Percentiles rank a stretch among this genome's conserved stretches.
phyloP scores from a whole-genome alignment of 2,888 invertebrate species.

The Omphaloscelis lunosa region DNA sequence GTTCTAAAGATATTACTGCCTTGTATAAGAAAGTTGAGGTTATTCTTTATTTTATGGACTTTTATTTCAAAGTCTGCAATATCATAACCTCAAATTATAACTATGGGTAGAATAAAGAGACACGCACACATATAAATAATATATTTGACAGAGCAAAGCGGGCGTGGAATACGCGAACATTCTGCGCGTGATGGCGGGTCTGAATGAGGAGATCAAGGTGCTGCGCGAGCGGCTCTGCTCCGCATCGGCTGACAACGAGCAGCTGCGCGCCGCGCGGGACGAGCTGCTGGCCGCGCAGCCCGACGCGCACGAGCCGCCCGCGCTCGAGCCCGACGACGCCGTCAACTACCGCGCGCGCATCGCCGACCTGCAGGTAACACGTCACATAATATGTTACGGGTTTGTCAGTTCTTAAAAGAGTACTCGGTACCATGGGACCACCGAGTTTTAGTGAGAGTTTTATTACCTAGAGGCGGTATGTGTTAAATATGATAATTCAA shows the following conservation, averaged over 20 bases:
- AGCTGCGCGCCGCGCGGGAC: conserved; percentile 83
- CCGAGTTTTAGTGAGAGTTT: not conserved
- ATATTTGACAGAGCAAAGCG: conserved; percentile 78
- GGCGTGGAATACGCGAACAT: conserved; percentile 87
- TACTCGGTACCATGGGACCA: not conserved
- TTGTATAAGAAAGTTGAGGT: not conserved
- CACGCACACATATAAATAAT: not conserved
- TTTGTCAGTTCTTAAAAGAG: not conserved
- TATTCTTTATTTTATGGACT: not conserved
- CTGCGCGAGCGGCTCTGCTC: conserved; percentile 81
- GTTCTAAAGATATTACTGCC: not conserved
- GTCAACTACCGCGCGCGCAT: conserved; percentile 77
- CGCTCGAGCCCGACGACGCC: conserved; percentile 75
- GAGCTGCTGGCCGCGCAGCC: conserved; percentile 83
- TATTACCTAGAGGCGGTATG: not conserved
- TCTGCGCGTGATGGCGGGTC: conserved; percentile 86
- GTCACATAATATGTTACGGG: not conserved
- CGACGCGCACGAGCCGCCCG: conserved; percentile 69
- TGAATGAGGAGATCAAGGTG: conserved; percentile 87
- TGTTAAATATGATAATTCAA: not conserved
- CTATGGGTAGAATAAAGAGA: conserved; percentile 21
- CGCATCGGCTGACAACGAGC: conserved; percentile 79
- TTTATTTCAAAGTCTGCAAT: not conserved
- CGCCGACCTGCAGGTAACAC: conserved; percentile 82
- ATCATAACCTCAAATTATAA: not conserved